Conservation (phyloP, 2,888 invertebrate species). For the Eupeodes latifasciatus region DNA sequence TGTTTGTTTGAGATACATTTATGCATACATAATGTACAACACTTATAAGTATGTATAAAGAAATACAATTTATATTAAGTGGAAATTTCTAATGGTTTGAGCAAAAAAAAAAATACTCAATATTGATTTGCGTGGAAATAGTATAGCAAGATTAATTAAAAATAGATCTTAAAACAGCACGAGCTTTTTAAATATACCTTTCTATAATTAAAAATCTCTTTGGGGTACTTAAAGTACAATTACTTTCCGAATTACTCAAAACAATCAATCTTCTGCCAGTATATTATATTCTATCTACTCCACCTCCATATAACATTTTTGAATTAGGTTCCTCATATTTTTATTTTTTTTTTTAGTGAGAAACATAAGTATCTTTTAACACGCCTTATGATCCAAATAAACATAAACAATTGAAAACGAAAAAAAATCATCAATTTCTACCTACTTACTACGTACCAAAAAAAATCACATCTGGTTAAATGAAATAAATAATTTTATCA, state of each 20-base stretch:
- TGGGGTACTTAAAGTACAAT: slow-evolving; percentile 18
- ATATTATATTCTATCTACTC: neutral
- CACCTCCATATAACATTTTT: neutral
- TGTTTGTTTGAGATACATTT: slow-evolving; percentile 5
- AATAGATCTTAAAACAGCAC: slow-evolving; percentile 23
- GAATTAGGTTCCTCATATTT: neutral
- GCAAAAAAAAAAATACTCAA: neutral
- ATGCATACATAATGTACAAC: no score
- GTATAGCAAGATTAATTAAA: neutral
- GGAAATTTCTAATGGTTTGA: neutral
- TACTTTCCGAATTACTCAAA: slow-evolving; percentile 22
- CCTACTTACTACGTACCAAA: neutral
- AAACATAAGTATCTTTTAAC: slow-evolving; percentile 2
- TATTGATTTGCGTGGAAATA: neutral
- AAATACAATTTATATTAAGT: neutral
- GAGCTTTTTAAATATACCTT: slow-evolving; percentile 20
- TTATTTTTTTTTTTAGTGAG: neutral
- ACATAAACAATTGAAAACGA: neutral
- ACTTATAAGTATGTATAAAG: neutral
- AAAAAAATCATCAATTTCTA: neutral
- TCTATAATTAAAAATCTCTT: slow-evolving; percentile 23
- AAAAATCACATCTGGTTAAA: slow-evolving; percentile 28
- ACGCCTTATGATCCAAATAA: slow-evolving; percentile 16
- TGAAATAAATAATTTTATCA: slow-evolving; percentile 14
- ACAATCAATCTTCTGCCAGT: slow-evolving; percentile 19